Conservation (phyloP, 2,113 vertebrate genomes). For the Myodes glareolus region DNA sequence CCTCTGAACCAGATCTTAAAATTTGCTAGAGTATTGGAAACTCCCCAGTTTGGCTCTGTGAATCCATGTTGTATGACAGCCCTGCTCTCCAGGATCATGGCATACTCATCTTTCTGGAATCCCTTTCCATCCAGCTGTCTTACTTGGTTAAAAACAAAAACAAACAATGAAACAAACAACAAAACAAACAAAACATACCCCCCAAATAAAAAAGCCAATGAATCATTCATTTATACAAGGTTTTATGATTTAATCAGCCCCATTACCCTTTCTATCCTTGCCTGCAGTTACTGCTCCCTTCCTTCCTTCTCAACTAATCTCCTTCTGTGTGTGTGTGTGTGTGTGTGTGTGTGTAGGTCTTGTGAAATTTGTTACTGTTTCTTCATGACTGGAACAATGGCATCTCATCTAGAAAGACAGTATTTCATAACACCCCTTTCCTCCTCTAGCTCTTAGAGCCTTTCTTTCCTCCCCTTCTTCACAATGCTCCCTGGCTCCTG, state of each 20-base stretch:
- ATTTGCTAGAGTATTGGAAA: not conserved
- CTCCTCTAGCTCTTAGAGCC: not conserved
- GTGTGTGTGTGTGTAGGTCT: not conserved
- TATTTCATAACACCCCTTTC: too few species aligned
- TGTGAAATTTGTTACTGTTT: not conserved
- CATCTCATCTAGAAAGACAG: not conserved
- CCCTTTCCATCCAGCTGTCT: not conserved
- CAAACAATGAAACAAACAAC: not conserved
- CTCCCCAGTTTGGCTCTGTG: not conserved
- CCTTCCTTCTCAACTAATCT: not conserved
- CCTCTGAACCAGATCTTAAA: not conserved
- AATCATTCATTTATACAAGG: not conserved
- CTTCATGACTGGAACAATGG: not conserved
- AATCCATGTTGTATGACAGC: not conserved
- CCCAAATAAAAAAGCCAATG: not conserved
- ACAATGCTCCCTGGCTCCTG: too few species aligned
- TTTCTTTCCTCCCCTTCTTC: not conserved
- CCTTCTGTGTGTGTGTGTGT: not conserved
- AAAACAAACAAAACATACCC: too few species aligned
- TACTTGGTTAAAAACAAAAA: not conserved
- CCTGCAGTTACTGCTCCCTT: not conserved
- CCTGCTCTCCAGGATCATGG: not conserved
- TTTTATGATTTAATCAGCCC: not conserved
- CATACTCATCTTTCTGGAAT: not conserved
- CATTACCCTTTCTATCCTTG: not conserved